phyloP scores from a whole-genome alignment of 2,888 invertebrate species.

The Leptinotarsa rubiginosa region DNA sequence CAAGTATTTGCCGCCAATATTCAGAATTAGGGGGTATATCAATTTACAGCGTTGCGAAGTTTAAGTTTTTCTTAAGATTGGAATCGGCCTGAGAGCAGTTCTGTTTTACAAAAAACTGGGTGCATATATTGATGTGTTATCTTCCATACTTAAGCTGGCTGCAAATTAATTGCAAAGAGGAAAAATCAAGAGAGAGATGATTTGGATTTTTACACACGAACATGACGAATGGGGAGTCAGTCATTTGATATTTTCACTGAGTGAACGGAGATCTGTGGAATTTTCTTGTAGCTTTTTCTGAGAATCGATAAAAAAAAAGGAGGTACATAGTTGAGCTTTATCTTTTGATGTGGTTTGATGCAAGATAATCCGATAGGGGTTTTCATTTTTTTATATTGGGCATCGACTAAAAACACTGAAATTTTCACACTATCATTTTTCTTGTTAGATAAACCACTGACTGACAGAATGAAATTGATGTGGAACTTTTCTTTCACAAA shows the following conservation, averaged over 20 bases:
- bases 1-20: not conserved
- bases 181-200: not conserved
- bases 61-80: not conserved
- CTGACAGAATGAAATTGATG: not conserved
- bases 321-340: not conserved
- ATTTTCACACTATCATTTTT: not conserved
- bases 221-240: not conserved
- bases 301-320: not conserved
- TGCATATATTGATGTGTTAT: slow-evolving; percentile 1
- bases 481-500: too few species aligned
- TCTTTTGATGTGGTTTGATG: not conserved
- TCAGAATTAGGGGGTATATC: not conserved
- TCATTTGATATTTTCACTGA: slow-evolving; percentile 1
- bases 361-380: not conserved
- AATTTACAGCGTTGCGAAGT: not conserved
- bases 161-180: not conserved
- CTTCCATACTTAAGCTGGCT: not conserved
- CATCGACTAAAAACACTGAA: not conserved
- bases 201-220: not conserved
- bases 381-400: not conserved
- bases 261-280: not conserved
- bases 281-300: not conserved
- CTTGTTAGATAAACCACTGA: not conserved
- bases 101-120: not conserved
- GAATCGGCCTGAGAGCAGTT: not conserved